phyloP scores from a whole-genome alignment of 2,888 invertebrate species.

The Papilio elwesi region DNA sequence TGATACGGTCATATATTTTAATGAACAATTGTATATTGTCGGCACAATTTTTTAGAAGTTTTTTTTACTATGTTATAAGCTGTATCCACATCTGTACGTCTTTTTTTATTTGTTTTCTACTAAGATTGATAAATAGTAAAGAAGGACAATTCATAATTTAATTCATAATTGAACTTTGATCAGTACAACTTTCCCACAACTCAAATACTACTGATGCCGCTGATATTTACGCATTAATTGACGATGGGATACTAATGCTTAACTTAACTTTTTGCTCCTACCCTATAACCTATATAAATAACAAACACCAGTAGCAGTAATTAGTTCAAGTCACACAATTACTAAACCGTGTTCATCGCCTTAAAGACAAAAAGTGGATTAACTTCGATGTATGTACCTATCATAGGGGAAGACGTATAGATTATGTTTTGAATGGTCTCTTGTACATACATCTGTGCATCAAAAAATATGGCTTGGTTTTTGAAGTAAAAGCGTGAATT shows the following conservation, averaged over 20 bases:
- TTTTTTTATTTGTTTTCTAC: not conserved
- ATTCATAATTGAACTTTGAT: not conserved
- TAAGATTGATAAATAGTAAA: not conserved
- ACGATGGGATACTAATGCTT: too few species aligned
- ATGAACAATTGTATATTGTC: not conserved
- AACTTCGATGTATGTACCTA: too few species aligned
- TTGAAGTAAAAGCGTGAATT: too few species aligned
- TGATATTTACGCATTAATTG: not conserved
- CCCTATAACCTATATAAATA: not conserved
- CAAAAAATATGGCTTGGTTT: too few species aligned
- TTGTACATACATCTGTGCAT: too few species aligned
- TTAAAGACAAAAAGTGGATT: too few species aligned
- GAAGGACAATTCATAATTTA: not conserved
- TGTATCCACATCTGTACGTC: not conserved
- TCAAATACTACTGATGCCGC: not conserved
- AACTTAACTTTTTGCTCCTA: not conserved
- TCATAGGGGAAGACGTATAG: too few species aligned
- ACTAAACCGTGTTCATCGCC: too few species aligned
- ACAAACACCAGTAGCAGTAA: not conserved
- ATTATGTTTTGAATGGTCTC: too few species aligned
- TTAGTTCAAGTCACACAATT: not conserved
- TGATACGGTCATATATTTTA: constrained; percentile 7
- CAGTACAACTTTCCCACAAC: constrained; percentile 1
- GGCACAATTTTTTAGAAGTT: too few species aligned
- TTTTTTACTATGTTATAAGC: not conserved